These are phyloP conservation scores for Hycleus phaleratus DNA, from an alignment of 1,140 invertebrate genomes.

Conservation along the genomic window DNA sequence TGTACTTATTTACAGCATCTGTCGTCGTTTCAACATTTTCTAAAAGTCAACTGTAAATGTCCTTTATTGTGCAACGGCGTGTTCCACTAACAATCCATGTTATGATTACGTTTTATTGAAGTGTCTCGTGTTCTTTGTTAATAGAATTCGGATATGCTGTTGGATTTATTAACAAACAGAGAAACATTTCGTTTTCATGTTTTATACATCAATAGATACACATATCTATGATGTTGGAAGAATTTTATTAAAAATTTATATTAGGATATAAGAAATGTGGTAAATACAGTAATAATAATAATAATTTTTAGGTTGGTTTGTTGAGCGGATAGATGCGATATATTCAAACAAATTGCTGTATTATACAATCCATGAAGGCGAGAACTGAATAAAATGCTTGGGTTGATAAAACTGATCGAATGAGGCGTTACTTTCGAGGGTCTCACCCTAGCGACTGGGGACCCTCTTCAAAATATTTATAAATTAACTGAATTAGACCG, in stretches of 20 bases:
- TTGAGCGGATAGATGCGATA: slow-evolving; percentile 4
- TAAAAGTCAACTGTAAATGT: slow-evolving; percentile 24
- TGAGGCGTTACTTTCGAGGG: slow-evolving; percentile 27
- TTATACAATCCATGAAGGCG: slow-evolving; percentile 38
- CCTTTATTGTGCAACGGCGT: slow-evolving; percentile 29
- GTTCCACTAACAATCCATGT: slow-evolving; percentile 20
- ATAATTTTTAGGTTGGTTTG: neutral
- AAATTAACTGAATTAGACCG: slow-evolving; percentile 32
- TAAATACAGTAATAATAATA: too few species aligned
- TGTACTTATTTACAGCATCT: slow-evolving; percentile 30
- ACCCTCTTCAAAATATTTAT: slow-evolving; percentile 30
- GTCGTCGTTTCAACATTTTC: slow-evolving; percentile 18
- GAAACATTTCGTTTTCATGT: too few species aligned
- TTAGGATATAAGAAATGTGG: too few species aligned
- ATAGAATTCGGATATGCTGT: slow-evolving; percentile 2
- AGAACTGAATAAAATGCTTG: slow-evolving; percentile 31
- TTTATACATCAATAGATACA: too few species aligned
- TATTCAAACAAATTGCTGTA: slow-evolving; percentile 35
- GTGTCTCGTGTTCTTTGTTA: slow-evolving; percentile 17
- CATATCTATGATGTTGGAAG: too few species aligned
- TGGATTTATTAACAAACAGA: too few species aligned
- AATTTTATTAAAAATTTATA: too few species aligned
- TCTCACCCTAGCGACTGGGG: slow-evolving; percentile 9
- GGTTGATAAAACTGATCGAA: slow-evolving; percentile 36
- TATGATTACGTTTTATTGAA: slow-evolving; percentile 20